Conservation (phyloP, 1,140 invertebrate genomes). For the Drosophila burlai region DNA sequence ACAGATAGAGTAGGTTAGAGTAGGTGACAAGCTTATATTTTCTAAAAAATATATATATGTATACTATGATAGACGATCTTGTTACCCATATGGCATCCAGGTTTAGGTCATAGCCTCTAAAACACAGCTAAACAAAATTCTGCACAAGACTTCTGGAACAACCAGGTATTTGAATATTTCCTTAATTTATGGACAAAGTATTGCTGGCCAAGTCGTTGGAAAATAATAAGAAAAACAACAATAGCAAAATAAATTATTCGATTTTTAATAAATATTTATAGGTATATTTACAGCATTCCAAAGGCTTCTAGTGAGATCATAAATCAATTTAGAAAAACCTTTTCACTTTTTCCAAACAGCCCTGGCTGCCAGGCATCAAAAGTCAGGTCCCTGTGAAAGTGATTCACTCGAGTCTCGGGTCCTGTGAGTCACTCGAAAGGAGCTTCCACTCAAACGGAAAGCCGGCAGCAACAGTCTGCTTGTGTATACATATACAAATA, state of each 20-base stretch:
- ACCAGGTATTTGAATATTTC: too few relatives aligned
- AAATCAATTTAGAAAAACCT: neutral
- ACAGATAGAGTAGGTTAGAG: neutral
- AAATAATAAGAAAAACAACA: too few relatives aligned
- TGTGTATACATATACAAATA: constrained; percentile 12
- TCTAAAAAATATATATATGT: neutral
- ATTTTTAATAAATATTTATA: too few relatives aligned
- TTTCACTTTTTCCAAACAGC: constrained; percentile 11
- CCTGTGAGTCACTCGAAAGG: constrained; percentile 42
- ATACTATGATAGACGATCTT: neutral
- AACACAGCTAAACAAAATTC: too few relatives aligned
- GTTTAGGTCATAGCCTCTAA: too few relatives aligned
- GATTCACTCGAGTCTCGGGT: constrained; percentile 2
- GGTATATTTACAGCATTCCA: too few relatives aligned
- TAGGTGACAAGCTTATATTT: neutral
- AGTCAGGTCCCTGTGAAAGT: constrained; percentile 10
- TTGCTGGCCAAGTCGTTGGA: too few relatives aligned
- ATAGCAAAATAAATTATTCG: too few relatives aligned
- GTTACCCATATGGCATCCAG: too few relatives aligned
- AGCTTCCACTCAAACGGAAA: constrained; percentile 62
- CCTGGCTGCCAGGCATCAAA: neutral
- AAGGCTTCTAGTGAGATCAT: neutral
- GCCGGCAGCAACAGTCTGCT: constrained; percentile 79
- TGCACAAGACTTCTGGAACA: too few relatives aligned
- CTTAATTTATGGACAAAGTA: too few relatives aligned